Conservation (phyloP, 2,113 vertebrate species). For the Dipodomys ordii region DNA sequence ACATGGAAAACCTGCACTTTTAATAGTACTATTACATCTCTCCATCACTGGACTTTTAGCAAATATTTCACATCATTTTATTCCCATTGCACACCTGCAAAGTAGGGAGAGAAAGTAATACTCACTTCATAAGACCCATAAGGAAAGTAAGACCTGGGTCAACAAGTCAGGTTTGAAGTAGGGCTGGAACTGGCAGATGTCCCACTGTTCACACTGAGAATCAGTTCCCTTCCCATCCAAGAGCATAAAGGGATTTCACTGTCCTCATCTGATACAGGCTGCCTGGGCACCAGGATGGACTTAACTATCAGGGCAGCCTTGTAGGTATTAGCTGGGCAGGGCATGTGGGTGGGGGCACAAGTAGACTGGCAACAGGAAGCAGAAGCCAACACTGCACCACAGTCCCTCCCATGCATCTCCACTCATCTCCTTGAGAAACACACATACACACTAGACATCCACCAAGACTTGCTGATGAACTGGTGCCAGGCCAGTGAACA, state of each 20-base stretch:
- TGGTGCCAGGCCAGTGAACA: background rate
- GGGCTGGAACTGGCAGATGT: background rate
- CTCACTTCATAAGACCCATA: background rate
- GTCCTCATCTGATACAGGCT: background rate
- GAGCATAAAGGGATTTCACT: background rate
- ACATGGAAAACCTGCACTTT: background rate
- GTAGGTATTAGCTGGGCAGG: background rate
- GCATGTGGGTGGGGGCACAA: accelerated
- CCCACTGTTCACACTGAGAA: background rate
- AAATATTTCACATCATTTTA: background rate
- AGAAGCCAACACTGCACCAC: background rate
- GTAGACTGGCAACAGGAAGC: background rate
- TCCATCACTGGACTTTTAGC: background rate
- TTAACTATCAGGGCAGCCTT: background rate
- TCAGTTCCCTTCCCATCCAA: background rate
- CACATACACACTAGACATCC: background rate
- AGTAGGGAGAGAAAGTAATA: background rate
- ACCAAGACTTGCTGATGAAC: background rate
- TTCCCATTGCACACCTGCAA: background rate
- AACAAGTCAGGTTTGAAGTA: background rate
- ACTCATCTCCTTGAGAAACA: background rate
- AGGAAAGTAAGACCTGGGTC: background rate
- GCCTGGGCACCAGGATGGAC: slow-evolving; percentile 54
- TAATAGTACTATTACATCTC: background rate
- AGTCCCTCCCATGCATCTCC: background rate